Evolutionary conservation across 2,797 vertebrate genomes (phyloP).

Genomic region (Loriculus beryllinus): DNA sequence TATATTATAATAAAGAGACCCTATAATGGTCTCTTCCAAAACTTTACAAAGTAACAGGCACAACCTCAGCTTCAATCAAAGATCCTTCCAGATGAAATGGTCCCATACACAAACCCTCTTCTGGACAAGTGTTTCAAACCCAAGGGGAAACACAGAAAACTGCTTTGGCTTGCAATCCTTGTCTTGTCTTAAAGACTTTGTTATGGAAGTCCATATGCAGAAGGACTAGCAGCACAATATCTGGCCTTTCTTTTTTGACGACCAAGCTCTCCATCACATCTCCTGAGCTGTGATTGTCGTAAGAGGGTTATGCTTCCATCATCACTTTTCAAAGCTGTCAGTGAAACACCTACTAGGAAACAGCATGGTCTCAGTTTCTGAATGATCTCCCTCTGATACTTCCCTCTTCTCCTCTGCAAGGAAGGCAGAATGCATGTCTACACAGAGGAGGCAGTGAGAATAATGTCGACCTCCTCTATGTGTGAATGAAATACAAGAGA

Average conservation of each 20-base stretch:
- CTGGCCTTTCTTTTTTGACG: background rate
- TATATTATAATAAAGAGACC: background rate
- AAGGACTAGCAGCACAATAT: background rate
- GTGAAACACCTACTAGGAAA: background rate
- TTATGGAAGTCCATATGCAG: background rate
- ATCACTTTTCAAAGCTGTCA: background rate
- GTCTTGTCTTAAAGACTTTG: background rate
- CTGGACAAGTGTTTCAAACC: background rate
- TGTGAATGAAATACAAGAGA: background rate
- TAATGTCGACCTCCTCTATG: fast-evolving
- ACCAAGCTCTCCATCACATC: background rate
- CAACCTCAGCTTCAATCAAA: background rate
- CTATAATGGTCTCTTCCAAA: background rate
- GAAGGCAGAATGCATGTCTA: background rate
- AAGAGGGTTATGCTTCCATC: background rate
- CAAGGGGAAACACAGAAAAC: background rate
- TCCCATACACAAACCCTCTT: background rate
- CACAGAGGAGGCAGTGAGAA: background rate
- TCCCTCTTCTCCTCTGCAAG: background rate
- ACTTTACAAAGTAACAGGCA: background rate
- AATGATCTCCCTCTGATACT: background rate
- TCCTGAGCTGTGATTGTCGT: background rate
- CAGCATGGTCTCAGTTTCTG: background rate
- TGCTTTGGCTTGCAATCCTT: background rate
- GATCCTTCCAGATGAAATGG: background rate